Conservation (phyloP, 2,113 vertebrate species). For the Actenoides hombroni region DNA sequence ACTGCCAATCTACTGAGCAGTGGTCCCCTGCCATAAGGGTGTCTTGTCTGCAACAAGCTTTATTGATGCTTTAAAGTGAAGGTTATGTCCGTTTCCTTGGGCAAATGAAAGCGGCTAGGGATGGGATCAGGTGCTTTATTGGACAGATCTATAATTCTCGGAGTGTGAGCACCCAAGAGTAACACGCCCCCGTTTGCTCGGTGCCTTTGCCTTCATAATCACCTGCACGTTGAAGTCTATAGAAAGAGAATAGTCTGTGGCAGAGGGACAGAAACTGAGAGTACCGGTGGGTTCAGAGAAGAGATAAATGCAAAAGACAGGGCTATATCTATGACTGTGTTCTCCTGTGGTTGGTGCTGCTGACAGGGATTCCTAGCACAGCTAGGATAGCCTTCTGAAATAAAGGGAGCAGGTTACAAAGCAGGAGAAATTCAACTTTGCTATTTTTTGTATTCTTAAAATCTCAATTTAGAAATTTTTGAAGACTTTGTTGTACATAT, state of each 20-base stretch:
- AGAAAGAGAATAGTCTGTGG: background rate
- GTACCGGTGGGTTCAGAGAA: background rate
- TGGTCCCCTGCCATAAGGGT: constrained; percentile 14
- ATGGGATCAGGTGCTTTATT: constrained; percentile 77
- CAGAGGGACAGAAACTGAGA: background rate
- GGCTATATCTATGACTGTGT: fast-evolving
- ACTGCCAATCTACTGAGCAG: constrained; percentile 41
- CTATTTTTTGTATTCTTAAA: background rate
- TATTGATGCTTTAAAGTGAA: constrained; percentile 77
- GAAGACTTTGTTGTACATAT: background rate
- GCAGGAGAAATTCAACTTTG: background rate
- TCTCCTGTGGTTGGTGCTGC: background rate
- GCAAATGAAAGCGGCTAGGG: constrained; percentile 73
- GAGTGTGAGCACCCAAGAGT: background rate
- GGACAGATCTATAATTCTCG: constrained; percentile 46
- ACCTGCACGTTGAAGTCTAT: background rate
- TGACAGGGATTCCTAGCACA: background rate
- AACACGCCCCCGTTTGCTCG: background rate
- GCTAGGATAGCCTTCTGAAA: background rate
- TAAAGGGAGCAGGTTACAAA: background rate
- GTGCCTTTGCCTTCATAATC: background rate
- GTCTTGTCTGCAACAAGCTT: constrained; percentile 70
- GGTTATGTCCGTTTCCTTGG: constrained; percentile 78
- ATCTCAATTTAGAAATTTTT: background rate
- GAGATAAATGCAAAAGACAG: background rate